These are phyloP conservation scores for Eudasyphora cyanicolor DNA, from an alignment of 2,888 invertebrate species.

Conservation along the genomic window DNA sequence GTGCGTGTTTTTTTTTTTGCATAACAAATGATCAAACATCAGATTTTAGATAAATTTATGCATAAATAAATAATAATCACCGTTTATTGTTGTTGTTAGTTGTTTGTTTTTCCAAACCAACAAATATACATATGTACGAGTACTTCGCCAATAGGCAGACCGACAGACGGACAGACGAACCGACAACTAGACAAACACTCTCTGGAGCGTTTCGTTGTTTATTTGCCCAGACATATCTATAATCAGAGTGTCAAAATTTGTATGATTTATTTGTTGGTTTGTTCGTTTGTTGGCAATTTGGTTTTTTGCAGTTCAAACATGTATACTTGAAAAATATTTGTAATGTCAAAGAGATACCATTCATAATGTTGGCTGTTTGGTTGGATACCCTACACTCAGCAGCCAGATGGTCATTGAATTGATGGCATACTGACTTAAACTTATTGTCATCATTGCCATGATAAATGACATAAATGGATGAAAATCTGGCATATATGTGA, in stretches of 20 bases:
- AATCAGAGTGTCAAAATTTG: slow-evolving; percentile 69
- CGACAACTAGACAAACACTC: too few species aligned
- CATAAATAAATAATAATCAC: slow-evolving; percentile 64
- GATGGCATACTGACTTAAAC: too few species aligned
- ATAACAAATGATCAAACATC: slow-evolving; percentile 64
- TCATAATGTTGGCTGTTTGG: slow-evolving; percentile 11
- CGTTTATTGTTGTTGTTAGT: slow-evolving; percentile 45
- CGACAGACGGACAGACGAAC: not conserved
- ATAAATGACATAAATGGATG: too few species aligned
- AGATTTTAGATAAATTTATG: slow-evolving; percentile 50
- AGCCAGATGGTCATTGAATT: too few species aligned
- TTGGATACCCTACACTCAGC: not conserved
- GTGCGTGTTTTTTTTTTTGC: slow-evolving; percentile 39
- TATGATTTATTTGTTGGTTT: slow-evolving; percentile 69
- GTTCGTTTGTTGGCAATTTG: slow-evolving; percentile 20
- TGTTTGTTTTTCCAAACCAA: slow-evolving; percentile 43
- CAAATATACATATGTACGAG: too few species aligned
- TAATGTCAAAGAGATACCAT: slow-evolving; percentile 43
- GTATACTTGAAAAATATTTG: slow-evolving; percentile 47
- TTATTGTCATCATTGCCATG: too few species aligned
- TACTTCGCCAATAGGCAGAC: too few species aligned
- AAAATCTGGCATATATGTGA: too few species aligned
- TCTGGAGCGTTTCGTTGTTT: not conserved
- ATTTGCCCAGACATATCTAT: slow-evolving; percentile 53
- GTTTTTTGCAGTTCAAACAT: slow-evolving; percentile 27